Conservation (phyloP, 2,888 invertebrate genomes). For the Thymelicus acteon region DNA sequence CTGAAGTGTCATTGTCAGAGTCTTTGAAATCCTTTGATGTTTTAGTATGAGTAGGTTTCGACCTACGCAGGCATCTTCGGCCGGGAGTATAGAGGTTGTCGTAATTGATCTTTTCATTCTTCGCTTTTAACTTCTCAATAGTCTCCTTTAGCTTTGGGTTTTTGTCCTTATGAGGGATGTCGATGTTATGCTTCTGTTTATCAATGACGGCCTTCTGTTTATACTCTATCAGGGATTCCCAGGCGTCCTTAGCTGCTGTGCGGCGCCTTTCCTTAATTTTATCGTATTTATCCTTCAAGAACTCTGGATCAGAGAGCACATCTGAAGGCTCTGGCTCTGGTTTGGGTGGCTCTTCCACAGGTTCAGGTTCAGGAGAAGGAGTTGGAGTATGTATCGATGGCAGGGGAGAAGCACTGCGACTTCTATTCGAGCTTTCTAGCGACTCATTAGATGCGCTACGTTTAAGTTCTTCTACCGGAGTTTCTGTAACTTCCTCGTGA, state of each 20-base stretch:
- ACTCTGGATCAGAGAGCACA: constrained; percentile 66
- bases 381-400: constrained; percentile 77
- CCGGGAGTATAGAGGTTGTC: constrained; percentile 64
- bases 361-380: constrained; percentile 60
- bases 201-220: constrained; percentile 70
- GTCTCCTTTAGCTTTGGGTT: constrained; percentile 83
- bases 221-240: constrained; percentile 75
- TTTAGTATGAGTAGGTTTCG: constrained; percentile 38
- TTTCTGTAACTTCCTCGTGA: constrained; percentile 54
- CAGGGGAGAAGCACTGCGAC: constrained; percentile 75
- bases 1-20: constrained; percentile 46
- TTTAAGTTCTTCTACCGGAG: constrained; percentile 52
- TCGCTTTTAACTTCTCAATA: constrained; percentile 87
- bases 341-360: constrained; percentile 41
- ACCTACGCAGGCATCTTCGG: constrained; percentile 48
- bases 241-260: constrained; percentile 77
- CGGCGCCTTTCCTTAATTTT: constrained; percentile 86
- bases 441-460: constrained; percentile 64
- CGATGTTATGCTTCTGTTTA: constrained; percentile 67
- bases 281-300: constrained; percentile 86
- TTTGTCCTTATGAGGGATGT: constrained; percentile 76
- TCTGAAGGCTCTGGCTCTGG: constrained; percentile 52
- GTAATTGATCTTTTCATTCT: constrained; percentile 83
- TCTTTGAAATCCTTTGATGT: constrained; percentile 43
- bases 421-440: constrained; percentile 71